Evolutionary conservation across 2,797 vertebrate genomes (phyloP), one percentile per base, ranked within the genome.

Genomic region (Steatocranus sp.): DNA sequence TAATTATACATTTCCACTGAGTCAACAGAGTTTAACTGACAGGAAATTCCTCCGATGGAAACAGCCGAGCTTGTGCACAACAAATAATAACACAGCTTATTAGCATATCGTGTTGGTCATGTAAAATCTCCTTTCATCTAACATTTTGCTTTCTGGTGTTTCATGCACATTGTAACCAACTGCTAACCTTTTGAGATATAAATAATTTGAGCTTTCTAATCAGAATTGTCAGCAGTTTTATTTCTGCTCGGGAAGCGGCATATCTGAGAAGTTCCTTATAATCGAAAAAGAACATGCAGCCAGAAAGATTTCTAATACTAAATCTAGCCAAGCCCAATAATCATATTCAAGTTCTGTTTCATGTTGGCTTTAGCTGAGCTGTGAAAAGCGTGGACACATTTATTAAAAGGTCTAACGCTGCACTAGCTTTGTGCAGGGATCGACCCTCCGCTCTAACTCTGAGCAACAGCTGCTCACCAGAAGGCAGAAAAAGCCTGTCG

Each of bases 401-500:
- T 23, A 15, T 25, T 66, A 9, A 6, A 15, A 66, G 61, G 12
- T 66, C 5, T 41, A 66, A 66, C 1, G 1, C 34, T 38, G 32
- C 34, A 66, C 4, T 38, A 23, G 7, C 61, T 66, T 38, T 41
- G 61, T 41, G 34, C n/a, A 8, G 34, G 61, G 34, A 6, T 23
- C 1, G 11, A 66, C 34, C 0, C 20, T 9, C 34, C 2, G 5
- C 54, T n/a, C 9, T 34, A n/a, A 58, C 36, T 38, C 34, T 23
- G 34, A 66, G 8, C 61, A 38, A 15, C 61, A 66, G 34, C 34
- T 41, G n/a, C 34, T 34, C 61, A 23, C 12, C 38, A 41, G n/a
- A 41, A 68, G 12, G 12, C 5, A 25, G 36, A 10, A 68, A 23
- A 1, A 1, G n/a, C 20, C 11, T 3, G 12, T 14, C 1, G 2